Evolutionary conservation across 2,113 vertebrate genomes (phyloP).

Genomic region (Mormyrus iriodes): DNA sequence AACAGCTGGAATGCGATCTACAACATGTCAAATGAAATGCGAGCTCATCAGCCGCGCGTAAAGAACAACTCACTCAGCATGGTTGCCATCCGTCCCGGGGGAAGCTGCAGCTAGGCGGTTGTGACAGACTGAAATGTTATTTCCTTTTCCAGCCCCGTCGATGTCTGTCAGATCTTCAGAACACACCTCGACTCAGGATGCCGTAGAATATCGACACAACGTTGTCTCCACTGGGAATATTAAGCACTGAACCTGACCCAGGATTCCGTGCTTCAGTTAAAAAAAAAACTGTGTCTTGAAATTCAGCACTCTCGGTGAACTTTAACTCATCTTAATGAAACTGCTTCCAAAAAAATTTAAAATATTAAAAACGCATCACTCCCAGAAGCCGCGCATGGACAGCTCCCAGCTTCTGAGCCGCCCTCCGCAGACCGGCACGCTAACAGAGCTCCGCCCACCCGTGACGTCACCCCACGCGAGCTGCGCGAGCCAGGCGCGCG

Average conservation of each 20-base stretch:
- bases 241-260: neutral
- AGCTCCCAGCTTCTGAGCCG: conserved; percentile 10
- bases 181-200: conserved; percentile 21
- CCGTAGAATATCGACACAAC: no score
- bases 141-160: conserved; percentile 12
- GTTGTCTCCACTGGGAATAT: no score
- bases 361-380: neutral
- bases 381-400: neutral
- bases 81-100: neutral
- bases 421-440: conserved; percentile 23
- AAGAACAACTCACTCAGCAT: conserved; percentile 15
- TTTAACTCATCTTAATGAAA: conserved; percentile 11
- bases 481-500: neutral
- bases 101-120: neutral
- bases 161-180: conserved; percentile 14
- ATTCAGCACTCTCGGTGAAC: neutral
- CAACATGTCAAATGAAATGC: neutral
- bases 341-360: neutral
- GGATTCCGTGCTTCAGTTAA: neutral
- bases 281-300: neutral
- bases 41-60: neutral
- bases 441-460: conserved; percentile 25
- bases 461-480: neutral
- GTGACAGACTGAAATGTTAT: neutral
- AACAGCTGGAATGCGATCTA: neutral